Evolutionary conservation across 2,888 invertebrate genomes (phyloP), one percentile per base, ranked within the genome.

Genomic region (Pseudococcus longispinus): DNA sequence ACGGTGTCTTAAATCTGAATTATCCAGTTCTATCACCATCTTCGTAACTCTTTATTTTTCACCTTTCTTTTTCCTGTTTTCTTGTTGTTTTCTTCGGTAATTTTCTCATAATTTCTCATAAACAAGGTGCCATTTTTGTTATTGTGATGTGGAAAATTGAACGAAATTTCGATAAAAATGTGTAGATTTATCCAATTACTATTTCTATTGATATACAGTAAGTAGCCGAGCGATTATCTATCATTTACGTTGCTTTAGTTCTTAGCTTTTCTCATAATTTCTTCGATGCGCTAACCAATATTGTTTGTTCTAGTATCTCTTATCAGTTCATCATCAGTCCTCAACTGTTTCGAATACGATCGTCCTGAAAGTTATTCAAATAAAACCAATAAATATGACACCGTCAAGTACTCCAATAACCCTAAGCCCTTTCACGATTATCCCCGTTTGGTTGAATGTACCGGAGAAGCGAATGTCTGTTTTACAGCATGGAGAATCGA

Each of bases 71-170:
- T 60, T 23, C 23, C 13, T 46, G 0, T 46, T 4, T 46, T 60
- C 5, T 29, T n/a, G n/a, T n/a, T n/a, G n/a, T n/a, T n/a, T n/a
- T n/a, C n/a, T 70, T 70, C 29, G 60, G 11, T 26, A 26, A 26
- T 65, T 26, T 26, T n/a, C 37, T 37, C 37, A 5, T 2, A 32
- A 5, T 6, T 32, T 6, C 32, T 32, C 32, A 44, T 15, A 37
- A 77, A 77, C 37, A 77, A 77, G 37, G 77, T 77, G 77, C 77
- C 77, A 77, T 77, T 77, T 77, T 77, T 77, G 77, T 77, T 42
- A 80, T 42, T 80, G 77, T 42, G 5, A 80, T 80, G 77, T 80
- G 42, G 15, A 29, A 29, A 65, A 65, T 0, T 32, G 2, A 5
- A n/a, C 4, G 18, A 29, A 74, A 26, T n/a, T 29, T 32, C 74